Evolutionary conservation across 2,888 invertebrate genomes (phyloP).

Genomic region (Pyrgus malvae): DNA sequence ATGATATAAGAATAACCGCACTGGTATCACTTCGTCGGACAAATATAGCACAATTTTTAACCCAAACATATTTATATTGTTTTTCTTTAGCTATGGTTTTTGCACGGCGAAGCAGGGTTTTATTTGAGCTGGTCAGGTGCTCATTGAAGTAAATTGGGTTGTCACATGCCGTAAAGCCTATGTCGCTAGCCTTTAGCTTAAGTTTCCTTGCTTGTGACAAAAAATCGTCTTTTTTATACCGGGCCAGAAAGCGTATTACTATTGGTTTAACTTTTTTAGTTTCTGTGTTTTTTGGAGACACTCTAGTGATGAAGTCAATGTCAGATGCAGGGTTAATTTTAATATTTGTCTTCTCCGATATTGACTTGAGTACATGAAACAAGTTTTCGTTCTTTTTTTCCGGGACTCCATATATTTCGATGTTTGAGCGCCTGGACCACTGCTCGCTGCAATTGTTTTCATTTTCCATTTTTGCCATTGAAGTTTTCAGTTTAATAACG

Average conservation of each 20-base stretch:
- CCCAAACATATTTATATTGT: not conserved
- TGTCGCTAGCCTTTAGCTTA: not conserved
- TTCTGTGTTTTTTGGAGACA: not conserved
- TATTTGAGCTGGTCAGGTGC: not conserved
- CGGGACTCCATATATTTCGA: not conserved
- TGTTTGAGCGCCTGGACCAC: not conserved
- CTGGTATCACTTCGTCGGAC: not conserved
- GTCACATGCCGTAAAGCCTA: not conserved
- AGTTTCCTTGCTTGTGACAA: not conserved
- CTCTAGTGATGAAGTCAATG: not conserved
- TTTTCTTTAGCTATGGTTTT: not conserved
- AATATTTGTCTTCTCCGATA: not conserved
- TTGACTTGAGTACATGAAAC: not conserved
- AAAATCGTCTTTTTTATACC: not conserved
- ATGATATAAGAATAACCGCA: not conserved
- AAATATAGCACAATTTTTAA: not conserved
- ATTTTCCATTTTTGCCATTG: not conserved
- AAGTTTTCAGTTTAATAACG: not conserved
- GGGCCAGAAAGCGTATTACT: not conserved
- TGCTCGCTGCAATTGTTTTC: not conserved
- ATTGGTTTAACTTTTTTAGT: not conserved
- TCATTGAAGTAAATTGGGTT: not conserved
- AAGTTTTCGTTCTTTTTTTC: not conserved
- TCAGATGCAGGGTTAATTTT: not conserved
- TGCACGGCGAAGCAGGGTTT: not conserved